These are phyloP conservation scores for Chauna torquata DNA, from an alignment of 2,113 vertebrate genomes.

Conservation along the genomic window DNA sequence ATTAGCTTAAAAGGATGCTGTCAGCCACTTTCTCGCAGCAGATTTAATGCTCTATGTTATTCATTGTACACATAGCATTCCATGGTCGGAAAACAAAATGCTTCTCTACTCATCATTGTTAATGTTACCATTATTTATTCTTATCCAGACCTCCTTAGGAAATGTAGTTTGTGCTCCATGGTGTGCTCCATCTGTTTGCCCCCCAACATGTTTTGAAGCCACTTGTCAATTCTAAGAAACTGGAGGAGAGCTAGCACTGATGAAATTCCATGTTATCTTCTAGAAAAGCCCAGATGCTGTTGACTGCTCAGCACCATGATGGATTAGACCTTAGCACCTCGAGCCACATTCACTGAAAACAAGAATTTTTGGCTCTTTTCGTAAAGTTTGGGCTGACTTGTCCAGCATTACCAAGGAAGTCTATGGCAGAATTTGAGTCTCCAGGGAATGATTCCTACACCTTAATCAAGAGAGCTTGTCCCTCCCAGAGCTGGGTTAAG, in stretches of 20 bases:
- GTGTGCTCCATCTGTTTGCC: neutral
- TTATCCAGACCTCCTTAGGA: neutral
- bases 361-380: neutral
- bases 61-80: neutral
- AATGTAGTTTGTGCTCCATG: neutral
- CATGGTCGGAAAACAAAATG: constrained; percentile 22
- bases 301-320: neutral
- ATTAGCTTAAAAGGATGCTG: constrained; percentile 51
- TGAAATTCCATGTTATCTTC: neutral
- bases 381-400: neutral
- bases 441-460: neutral
- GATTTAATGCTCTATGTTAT: constrained; percentile 7
- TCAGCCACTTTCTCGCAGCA: neutral
- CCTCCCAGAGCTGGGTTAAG: neutral
- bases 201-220: neutral
- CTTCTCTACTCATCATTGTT: neutral
- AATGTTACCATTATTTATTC: neutral
- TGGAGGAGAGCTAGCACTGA: neutral
- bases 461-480: neutral
- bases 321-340: neutral
- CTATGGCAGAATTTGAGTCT: neutral
- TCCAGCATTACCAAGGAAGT: neutral
- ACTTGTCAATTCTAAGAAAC: neutral
- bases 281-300: neutral
- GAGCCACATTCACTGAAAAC: neutral